phyloP scores from a whole-genome alignment of 2,888 invertebrate species.

The Steromphala cineraria region DNA sequence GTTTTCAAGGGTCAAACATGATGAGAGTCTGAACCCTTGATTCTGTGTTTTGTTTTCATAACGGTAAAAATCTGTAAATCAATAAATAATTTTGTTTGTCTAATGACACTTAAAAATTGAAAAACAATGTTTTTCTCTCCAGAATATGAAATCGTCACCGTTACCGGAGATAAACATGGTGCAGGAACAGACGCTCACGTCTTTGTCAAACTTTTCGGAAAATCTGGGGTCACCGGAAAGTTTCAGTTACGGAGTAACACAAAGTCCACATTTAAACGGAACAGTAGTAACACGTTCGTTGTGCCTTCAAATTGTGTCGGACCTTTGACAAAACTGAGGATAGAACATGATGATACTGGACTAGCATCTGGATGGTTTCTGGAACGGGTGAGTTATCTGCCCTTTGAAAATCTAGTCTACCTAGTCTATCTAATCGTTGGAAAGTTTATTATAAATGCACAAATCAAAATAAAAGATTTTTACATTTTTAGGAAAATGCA shows the following conservation, averaged over 20 bases:
- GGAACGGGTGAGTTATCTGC: constrained; percentile 66
- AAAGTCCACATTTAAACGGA: constrained; percentile 58
- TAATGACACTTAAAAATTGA: background rate
- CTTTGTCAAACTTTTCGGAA: constrained; percentile 72
- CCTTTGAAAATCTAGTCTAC: background rate
- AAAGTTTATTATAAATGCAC: no score
- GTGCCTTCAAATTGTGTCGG: constrained; percentile 73
- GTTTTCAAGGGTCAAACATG: no score
- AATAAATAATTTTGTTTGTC: no score
- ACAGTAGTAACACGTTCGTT: constrained; percentile 68
- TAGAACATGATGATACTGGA: constrained; percentile 75
- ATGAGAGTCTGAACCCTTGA: no score
- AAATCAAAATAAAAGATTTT: no score
- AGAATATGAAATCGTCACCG: constrained; percentile 74
- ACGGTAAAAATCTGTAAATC: no score
- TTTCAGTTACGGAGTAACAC: constrained; percentile 64
- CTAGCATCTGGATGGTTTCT: constrained; percentile 74
- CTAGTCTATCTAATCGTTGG: no score
- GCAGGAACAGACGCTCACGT: constrained; percentile 75
- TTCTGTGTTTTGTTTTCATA: no score
- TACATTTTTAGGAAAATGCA: no score
- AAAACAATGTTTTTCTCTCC: constrained; percentile 33
- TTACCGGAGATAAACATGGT: constrained; percentile 70
- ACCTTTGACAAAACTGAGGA: constrained; percentile 70
- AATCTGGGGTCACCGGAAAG: constrained; percentile 70